These are phyloP conservation scores for Periplaneta americana DNA, from an alignment of 1,140 invertebrate species.

Conservation along the genomic window DNA sequence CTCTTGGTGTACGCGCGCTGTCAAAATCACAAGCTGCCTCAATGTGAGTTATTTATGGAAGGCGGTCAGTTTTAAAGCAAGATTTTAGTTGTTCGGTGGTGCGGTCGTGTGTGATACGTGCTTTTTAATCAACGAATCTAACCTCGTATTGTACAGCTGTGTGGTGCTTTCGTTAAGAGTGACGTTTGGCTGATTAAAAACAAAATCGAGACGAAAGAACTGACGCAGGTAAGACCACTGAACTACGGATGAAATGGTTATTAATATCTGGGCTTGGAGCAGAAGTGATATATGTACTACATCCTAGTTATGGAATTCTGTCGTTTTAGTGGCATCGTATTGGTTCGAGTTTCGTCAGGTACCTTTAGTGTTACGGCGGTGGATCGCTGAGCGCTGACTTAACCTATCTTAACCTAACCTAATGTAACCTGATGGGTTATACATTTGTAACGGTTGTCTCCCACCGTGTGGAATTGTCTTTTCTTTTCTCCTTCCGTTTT, in stretches of 20 bases:
- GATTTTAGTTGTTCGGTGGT: neutral
- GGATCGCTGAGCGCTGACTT: no score
- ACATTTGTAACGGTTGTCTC: no score
- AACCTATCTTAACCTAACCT: no score
- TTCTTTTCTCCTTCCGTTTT: no score
- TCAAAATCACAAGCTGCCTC: neutral
- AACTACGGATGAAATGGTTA: neutral
- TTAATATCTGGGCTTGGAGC: neutral
- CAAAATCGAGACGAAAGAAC: neutral
- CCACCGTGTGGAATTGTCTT: no score
- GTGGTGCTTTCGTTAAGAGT: neutral
- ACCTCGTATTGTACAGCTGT: neutral
- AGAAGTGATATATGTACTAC: neutral
- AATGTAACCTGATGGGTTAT: no score
- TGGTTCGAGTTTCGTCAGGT: no score
- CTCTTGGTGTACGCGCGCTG: no score
- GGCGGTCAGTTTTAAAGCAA: neutral
- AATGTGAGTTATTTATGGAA: neutral
- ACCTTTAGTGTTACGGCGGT: no score
- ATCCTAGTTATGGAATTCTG: no score
- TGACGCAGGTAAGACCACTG: neutral
- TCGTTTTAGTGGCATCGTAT: no score
- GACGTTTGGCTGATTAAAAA: neutral
- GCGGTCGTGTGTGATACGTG: neutral
- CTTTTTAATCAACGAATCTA: neutral